Evolutionary conservation across 2,888 invertebrate genomes (phyloP).

Genomic region (Lapara coniferarum): DNA sequence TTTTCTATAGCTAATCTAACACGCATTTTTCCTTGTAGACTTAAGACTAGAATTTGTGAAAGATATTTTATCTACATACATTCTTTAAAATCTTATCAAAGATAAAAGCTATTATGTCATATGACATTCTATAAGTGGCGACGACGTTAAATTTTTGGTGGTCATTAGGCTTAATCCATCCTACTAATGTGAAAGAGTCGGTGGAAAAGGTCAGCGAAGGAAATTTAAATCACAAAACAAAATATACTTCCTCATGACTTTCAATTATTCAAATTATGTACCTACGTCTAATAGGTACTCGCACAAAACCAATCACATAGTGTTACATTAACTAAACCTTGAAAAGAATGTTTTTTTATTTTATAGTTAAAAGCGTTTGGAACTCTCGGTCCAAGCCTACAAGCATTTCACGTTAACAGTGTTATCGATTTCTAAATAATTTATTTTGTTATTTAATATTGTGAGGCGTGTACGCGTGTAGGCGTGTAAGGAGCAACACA

Average conservation of each 20-base stretch:
- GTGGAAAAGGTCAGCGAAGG: background rate
- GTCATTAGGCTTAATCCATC: background rate
- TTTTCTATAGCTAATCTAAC: no score
- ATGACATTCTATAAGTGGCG: background rate
- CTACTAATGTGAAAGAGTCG: background rate
- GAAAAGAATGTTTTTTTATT: no score
- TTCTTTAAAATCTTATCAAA: background rate
- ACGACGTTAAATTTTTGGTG: background rate
- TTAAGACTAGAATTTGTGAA: no score
- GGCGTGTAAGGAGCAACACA: background rate
- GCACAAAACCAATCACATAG: no score
- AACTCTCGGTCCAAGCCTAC: slow-evolving; percentile 22
- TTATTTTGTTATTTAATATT: slow-evolving; percentile 1
- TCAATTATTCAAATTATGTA: no score
- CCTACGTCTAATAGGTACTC: no score
- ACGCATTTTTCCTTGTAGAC: no score
- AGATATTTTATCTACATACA: background rate
- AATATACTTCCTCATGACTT: no score
- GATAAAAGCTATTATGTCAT: background rate
- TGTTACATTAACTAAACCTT: background rate
- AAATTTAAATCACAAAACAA: no score
- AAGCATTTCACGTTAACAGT: slow-evolving; percentile 21
- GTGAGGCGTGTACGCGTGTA: background rate
- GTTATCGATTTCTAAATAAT: slow-evolving; percentile 13
- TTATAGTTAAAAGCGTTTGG: no score